A percentile compares a stretch with the other conserved stretches of the same genome.
Conservation (phyloP, 2,888 invertebrate species). For the Drosophila emarginata region DNA sequence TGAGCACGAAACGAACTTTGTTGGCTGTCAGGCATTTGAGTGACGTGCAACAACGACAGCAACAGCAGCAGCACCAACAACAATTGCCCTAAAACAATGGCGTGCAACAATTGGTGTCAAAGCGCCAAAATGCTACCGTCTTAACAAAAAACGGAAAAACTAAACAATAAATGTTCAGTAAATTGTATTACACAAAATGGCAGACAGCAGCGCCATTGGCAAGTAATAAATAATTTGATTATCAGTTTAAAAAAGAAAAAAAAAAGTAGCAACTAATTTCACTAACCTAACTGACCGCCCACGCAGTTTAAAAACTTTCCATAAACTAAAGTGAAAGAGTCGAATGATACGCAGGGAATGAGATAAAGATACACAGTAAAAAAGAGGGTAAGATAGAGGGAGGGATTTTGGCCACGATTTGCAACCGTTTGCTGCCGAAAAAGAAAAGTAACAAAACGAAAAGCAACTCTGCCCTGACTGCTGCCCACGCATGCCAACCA, state of each 20-base stretch:
- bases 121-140: slow-evolving; percentile 68
- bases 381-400: neutral
- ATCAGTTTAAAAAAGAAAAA: slow-evolving; percentile 7
- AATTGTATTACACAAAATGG: slow-evolving; percentile 36
- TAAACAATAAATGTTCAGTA: neutral
- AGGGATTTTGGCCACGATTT: slow-evolving; percentile 47
- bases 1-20: slow-evolving; percentile 69
- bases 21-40: slow-evolving; percentile 77
- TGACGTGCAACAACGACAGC: slow-evolving; percentile 69
- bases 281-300: slow-evolving; percentile 33
- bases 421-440: slow-evolving; percentile 78
- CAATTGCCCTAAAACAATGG: slow-evolving; percentile 48
- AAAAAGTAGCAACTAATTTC: slow-evolving; percentile 59
- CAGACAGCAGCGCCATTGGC: slow-evolving; percentile 27
- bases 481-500: slow-evolving; percentile 63
- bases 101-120: slow-evolving; percentile 78
- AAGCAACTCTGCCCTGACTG: slow-evolving; percentile 23
- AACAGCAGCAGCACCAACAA: slow-evolving; percentile 26
- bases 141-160: slow-evolving; percentile 18
- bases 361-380: no score
- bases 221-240: slow-evolving; percentile 49
- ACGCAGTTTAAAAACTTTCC: slow-evolving; percentile 34
- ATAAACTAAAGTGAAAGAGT: slow-evolving; percentile 20
- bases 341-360: slow-evolving; percentile 5
- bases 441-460: slow-evolving; percentile 24